Conservation (phyloP, 2,888 invertebrate genomes). For the Tinea trinotella region DNA sequence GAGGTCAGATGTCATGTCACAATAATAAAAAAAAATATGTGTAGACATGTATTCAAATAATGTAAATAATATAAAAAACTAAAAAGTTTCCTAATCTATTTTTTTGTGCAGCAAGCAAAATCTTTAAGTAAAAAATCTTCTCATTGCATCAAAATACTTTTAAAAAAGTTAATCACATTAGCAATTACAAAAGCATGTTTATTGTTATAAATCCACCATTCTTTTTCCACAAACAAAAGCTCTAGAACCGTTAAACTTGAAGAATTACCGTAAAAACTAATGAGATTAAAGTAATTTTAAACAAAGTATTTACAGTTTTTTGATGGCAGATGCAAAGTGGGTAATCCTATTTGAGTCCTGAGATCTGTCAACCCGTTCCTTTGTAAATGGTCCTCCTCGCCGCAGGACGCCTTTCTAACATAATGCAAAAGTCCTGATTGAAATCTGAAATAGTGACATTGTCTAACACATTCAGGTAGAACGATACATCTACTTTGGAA, state of each 20-base stretch:
- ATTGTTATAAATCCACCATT: not conserved
- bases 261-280: slow-evolving; percentile 33
- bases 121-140: no score
- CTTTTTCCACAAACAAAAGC: slow-evolving; percentile 1
- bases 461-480: slow-evolving; percentile 61
- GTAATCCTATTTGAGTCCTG: slow-evolving; percentile 48
- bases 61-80: no score
- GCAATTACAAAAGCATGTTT: not conserved
- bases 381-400: slow-evolving; percentile 62
- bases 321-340: slow-evolving; percentile 40
- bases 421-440: slow-evolving; percentile 64
- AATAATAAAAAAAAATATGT: no score
- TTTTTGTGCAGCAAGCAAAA: no score
- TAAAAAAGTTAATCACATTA: slow-evolving; percentile 3
- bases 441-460: slow-evolving; percentile 61
- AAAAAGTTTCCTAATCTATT: no score
- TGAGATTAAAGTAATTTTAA: slow-evolving; percentile 53
- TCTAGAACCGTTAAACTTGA: slow-evolving; percentile 12
- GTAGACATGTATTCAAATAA: no score
- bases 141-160: no score
- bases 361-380: slow-evolving; percentile 71
- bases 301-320: slow-evolving; percentile 29
- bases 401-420: slow-evolving; percentile 53
- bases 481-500: slow-evolving; percentile 19
- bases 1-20: no score